Evolutionary conservation across 2,113 vertebrate genomes (phyloP).

Genomic region (Abramis brama): DNA sequence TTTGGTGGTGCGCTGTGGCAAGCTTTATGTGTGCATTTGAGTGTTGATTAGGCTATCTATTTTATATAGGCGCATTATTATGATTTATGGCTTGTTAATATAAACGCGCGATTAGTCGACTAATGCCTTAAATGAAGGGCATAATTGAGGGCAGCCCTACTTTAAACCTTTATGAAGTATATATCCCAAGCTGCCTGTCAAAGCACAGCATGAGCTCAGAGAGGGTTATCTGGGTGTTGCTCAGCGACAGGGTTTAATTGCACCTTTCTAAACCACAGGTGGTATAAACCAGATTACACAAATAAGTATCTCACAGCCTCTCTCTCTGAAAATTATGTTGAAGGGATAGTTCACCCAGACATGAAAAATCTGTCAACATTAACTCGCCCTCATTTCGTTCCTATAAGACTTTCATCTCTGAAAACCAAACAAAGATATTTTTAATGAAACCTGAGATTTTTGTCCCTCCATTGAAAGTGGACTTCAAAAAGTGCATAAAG

Average conservation of each 20-base stretch:
- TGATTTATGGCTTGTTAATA: too few relatives aligned
- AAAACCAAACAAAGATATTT: not conserved
- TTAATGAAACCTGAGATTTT: not conserved
- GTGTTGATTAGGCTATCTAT: too few relatives aligned
- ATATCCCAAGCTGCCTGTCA: slow-evolving; percentile 19
- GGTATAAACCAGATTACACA: slow-evolving; percentile 46
- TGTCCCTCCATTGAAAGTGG: not conserved
- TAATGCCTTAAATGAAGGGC: too few relatives aligned
- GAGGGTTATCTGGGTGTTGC: slow-evolving; percentile 23
- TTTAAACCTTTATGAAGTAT: not conserved
- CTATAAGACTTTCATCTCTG: not conserved
- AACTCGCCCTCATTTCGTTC: not conserved
- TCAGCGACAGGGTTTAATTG: slow-evolving; percentile 31
- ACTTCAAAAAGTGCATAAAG: not conserved
- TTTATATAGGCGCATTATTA: too few relatives aligned
- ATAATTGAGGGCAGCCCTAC: too few relatives aligned
- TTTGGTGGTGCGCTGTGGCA: too few relatives aligned
- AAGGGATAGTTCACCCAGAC: not conserved
- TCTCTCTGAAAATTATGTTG: not conserved
- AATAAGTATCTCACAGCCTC: slow-evolving; percentile 2
- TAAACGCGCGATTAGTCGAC: too few relatives aligned
- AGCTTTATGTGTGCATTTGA: too few relatives aligned
- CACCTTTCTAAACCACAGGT: slow-evolving; percentile 35
- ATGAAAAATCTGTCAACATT: not conserved
- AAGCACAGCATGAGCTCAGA: slow-evolving; percentile 39